Percentiles rank a stretch among this genome's conserved stretches.
Evolutionary conservation across 2,888 invertebrate genomes (phyloP).

Genomic region (Ceriagrion tenellum): DNA sequence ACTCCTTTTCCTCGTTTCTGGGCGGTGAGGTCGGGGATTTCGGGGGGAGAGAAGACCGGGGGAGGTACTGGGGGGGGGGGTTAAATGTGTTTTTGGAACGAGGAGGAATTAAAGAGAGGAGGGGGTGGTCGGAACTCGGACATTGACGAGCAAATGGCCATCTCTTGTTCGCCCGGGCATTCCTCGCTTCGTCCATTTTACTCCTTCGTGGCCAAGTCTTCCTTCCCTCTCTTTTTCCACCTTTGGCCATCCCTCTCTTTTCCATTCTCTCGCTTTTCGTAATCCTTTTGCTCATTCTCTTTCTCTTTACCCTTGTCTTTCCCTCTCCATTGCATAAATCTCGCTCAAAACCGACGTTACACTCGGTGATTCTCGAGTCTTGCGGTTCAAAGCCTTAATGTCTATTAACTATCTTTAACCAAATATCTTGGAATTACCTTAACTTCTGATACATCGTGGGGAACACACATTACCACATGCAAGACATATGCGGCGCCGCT

Average conservation of each 20-base stretch:
- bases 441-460: no score
- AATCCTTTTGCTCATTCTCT: not conserved
- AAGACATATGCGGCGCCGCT: no score
- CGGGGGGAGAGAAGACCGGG: not conserved
- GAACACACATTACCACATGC: no score
- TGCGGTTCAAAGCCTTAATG: not conserved
- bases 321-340: not conserved
- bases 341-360: not conserved
- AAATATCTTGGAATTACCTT: no score
- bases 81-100: slow-evolving; percentile 28
- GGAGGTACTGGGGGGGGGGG: not conserved
- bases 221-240: not conserved
- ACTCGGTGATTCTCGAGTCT: not conserved
- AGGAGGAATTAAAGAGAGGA: not conserved
- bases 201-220: not conserved
- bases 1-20: not conserved
- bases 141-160: slow-evolving; percentile 42
- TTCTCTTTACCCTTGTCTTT: not conserved
- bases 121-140: slow-evolving; percentile 26
- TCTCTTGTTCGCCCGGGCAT: slow-evolving; percentile 24
- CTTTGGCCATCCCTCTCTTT: not conserved
- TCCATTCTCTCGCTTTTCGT: not conserved
- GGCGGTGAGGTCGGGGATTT: not conserved
- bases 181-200: not conserved
- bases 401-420: no score